Conservation (phyloP, 2,113 vertebrate genomes). For the Scomber colias region DNA sequence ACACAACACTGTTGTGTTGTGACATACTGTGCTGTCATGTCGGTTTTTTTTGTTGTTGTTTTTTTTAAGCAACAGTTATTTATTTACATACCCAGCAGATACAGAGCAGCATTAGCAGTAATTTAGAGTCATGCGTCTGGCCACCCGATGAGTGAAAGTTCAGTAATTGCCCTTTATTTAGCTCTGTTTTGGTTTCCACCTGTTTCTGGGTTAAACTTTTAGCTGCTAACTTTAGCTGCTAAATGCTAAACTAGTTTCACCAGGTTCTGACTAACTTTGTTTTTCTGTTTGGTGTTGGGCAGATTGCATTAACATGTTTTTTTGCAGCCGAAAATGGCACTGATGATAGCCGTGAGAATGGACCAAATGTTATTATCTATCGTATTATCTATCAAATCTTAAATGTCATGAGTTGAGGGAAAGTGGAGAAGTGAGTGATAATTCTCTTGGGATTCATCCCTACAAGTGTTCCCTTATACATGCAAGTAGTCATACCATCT, state of each 20-base stretch:
- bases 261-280: not conserved
- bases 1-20: not conserved
- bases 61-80: not conserved
- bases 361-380: too few species aligned
- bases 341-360: too few species aligned
- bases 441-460: too few species aligned
- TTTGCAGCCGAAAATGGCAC: too few species aligned
- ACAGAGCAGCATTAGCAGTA: not conserved
- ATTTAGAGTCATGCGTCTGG: not conserved
- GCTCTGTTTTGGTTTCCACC: not conserved
- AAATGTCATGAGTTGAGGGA: too few species aligned
- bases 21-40: not conserved
- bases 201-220: not conserved
- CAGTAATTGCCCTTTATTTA: not conserved
- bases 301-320: too few species aligned
- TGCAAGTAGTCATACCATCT: too few species aligned
- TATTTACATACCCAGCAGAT: not conserved
- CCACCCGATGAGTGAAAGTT: not conserved
- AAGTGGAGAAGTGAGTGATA: too few species aligned
- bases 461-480: too few species aligned
- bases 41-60: not conserved
- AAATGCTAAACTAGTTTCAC: not conserved
- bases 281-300: not conserved
- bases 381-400: too few species aligned
- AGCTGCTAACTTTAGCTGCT: not conserved